Percentiles rank a stretch among this genome's conserved stretches.
phyloP scores from a whole-genome alignment of 2,888 invertebrate species.

The Graphium colonna region DNA sequence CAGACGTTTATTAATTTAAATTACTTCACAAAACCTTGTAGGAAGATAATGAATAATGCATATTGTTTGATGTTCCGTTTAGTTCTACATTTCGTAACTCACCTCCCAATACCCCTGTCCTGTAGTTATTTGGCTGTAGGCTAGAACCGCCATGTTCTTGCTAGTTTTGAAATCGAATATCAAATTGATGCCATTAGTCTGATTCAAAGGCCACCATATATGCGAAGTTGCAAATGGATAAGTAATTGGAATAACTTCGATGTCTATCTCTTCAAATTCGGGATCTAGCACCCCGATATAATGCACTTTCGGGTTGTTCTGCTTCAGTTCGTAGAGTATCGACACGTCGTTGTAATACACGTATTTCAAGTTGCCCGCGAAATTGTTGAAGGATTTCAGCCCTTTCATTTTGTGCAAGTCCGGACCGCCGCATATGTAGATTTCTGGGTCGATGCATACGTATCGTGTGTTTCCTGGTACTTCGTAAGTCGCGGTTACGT shows the following conservation, averaged over 20 bases:
- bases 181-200: conserved; percentile 85
- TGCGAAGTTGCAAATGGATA: conserved; percentile 95
- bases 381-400: conserved; percentile 89
- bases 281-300: conserved; percentile 89
- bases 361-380: conserved; percentile 93
- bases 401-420: conserved; percentile 91
- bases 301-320: conserved; percentile 91
- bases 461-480: conserved; percentile 83
- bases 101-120: conserved; percentile 94
- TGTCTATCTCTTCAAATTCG: conserved; percentile 90
- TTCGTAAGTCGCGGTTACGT: conserved; percentile 84
- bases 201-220: conserved; percentile 92
- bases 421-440: conserved; percentile 94
- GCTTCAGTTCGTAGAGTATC: conserved; percentile 92
- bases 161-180: conserved; percentile 93
- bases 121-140: conserved; percentile 89
- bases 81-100: conserved; percentile 37
- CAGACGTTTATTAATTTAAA: conserved; percentile 1
- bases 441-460: conserved; percentile 95
- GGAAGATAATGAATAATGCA: not conserved
- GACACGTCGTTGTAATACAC: conserved; percentile 96
- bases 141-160: conserved; percentile 90
- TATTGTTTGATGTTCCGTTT: conserved; percentile 6
- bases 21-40: conserved; percentile 4
- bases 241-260: conserved; percentile 93